These are phyloP conservation scores for Acomys russatus DNA, from an alignment of 2,797 vertebrate genomes.

Conservation along the genomic window DNA sequence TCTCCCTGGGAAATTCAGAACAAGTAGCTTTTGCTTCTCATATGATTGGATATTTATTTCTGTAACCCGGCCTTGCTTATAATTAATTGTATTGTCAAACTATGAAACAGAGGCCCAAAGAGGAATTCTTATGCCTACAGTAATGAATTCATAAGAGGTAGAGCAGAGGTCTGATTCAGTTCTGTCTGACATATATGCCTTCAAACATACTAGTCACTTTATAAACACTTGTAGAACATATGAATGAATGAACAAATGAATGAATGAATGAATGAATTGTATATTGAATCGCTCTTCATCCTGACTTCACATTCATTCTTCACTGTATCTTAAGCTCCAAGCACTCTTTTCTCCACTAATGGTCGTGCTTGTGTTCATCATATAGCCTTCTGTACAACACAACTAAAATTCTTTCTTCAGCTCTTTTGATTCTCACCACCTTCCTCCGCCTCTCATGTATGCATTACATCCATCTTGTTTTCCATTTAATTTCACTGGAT, in stretches of 20 bases:
- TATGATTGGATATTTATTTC: constrained; percentile 20
- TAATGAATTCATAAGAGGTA: constrained; percentile 13
- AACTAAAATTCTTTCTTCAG: not conserved
- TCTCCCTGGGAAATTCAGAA: not conserved
- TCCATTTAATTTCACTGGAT: not conserved
- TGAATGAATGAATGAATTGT: not conserved
- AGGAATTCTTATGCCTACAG: constrained; percentile 1
- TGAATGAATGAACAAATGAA: not conserved
- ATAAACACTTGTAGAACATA: not conserved
- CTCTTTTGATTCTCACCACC: not conserved
- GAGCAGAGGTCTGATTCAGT: constrained; percentile 29
- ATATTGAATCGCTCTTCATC: not conserved
- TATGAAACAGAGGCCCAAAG: not conserved
- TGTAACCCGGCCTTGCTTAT: not conserved
- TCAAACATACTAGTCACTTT: not conserved
- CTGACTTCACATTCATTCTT: not conserved
- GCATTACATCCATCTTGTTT: not conserved
- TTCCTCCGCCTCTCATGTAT: not conserved
- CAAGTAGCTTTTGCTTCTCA: not conserved
- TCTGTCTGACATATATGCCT: not conserved
- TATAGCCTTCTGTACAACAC: not conserved
- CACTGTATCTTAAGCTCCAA: not conserved
- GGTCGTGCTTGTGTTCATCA: not conserved
- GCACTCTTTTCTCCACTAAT: not conserved
- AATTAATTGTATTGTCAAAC: not conserved